Conservation (phyloP, 2,888 invertebrate species). For the Orthonevra nobilis region DNA sequence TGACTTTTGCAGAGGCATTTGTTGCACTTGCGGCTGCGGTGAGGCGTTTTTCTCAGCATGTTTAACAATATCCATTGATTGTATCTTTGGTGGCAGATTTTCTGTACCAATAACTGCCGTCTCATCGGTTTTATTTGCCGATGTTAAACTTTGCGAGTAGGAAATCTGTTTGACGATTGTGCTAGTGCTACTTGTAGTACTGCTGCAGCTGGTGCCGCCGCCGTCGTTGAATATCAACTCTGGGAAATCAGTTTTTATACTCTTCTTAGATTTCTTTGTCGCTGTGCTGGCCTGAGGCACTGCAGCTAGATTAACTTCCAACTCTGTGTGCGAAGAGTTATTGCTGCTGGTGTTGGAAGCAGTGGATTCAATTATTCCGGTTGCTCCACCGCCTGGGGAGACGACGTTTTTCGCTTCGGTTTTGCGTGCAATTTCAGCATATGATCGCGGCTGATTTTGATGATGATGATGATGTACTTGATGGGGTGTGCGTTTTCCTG, state of each 20-base stretch:
- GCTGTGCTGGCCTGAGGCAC: slow-evolving; percentile 24
- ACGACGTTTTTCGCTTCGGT: slow-evolving; percentile 71
- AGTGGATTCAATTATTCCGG: slow-evolving; percentile 66
- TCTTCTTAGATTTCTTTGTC: slow-evolving; percentile 65
- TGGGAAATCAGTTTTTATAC: slow-evolving; percentile 74
- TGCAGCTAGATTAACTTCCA: slow-evolving; percentile 46
- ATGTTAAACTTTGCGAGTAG: slow-evolving; percentile 75
- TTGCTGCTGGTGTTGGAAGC: slow-evolving; percentile 63
- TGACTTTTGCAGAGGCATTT: slow-evolving; percentile 77
- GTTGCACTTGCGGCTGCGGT: slow-evolving; percentile 50
- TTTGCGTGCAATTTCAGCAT: slow-evolving; percentile 89
- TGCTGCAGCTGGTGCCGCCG: slow-evolving; percentile 37
- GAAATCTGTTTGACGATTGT: slow-evolving; percentile 71
- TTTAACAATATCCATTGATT: no score
- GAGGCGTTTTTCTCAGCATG: slow-evolving; percentile 46
- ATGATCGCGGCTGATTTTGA: slow-evolving; percentile 82
- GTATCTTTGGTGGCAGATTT: slow-evolving; percentile 22
- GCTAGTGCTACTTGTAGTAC: slow-evolving; percentile 58
- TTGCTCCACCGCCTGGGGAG: slow-evolving; percentile 7
- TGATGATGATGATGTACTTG: slow-evolving; percentile 69
- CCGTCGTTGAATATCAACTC: slow-evolving; percentile 72
- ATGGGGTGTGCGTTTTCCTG: slow-evolving; percentile 66
- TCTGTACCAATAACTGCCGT: no score
- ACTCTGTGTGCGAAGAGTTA: slow-evolving; percentile 72
- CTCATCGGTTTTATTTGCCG: slow-evolving; percentile 55